Percentiles rank a stretch among this genome's conserved stretches.
These are phyloP conservation scores for Asobara japonica DNA, from an alignment of 1,140 invertebrate species.

Conservation along the genomic window DNA sequence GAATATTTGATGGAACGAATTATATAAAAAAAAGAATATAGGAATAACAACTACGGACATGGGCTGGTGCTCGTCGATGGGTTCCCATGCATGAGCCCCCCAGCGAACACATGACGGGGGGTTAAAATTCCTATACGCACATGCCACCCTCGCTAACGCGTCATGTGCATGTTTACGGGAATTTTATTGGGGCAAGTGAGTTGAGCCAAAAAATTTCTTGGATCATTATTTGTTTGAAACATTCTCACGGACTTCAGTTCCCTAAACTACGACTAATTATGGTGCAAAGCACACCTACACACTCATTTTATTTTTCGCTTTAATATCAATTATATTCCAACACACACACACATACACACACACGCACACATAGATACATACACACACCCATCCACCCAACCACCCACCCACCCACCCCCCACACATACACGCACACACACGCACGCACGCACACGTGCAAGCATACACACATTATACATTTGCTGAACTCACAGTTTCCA, in stretches of 20 bases:
- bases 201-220: neutral
- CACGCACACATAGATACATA: too few species aligned
- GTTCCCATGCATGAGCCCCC: slow-evolving; percentile 61
- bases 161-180: too few species aligned
- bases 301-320: too few species aligned
- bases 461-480: too few species aligned
- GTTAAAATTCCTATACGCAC: slow-evolving; percentile 33
- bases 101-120: slow-evolving; percentile 49
- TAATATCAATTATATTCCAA: too few species aligned
- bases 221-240: neutral
- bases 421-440: too few species aligned
- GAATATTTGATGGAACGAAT: neutral
- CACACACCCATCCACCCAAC: too few species aligned
- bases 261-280: too few species aligned
- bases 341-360: too few species aligned
- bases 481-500: neutral
- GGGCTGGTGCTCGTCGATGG: slow-evolving; percentile 50
- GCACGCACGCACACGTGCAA: too few species aligned
- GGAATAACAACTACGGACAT: slow-evolving; percentile 46
- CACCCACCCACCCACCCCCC: too few species aligned
- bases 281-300: too few species aligned
- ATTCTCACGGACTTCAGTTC: neutral
- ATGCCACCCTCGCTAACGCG: slow-evolving; percentile 1
- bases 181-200: neutral
- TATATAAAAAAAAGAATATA: neutral